A percentile compares a stretch with the other conserved stretches of the same genome.
Evolutionary conservation across 2,113 vertebrate genomes (phyloP).

Genomic region (Muntiacus reevesi): DNA sequence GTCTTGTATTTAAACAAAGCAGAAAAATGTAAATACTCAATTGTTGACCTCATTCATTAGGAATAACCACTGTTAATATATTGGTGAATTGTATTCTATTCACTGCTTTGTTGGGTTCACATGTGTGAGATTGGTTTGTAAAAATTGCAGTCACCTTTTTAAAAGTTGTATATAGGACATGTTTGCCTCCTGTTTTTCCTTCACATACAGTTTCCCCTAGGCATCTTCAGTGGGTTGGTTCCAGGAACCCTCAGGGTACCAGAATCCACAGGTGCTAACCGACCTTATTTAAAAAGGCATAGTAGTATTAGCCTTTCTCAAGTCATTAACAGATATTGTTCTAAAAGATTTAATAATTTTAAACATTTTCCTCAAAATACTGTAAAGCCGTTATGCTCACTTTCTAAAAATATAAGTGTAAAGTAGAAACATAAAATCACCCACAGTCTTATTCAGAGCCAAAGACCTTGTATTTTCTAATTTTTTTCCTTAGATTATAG

Average conservation of each 20-base stretch:
- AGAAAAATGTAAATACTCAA: neutral
- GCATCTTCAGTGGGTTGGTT: neutral
- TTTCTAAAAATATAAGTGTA: neutral
- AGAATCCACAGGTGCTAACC: neutral
- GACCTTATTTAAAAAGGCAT: neutral
- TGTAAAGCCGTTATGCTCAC: neutral
- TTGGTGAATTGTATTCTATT: neutral
- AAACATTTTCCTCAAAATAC: neutral
- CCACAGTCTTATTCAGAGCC: neutral
- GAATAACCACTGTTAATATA: neutral
- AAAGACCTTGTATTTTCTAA: neutral
- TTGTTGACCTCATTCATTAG: neutral
- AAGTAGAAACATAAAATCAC: slow-evolving; percentile 22
- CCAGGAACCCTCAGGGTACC: neutral
- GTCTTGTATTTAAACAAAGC: neutral
- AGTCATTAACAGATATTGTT: neutral
- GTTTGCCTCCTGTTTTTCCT: neutral
- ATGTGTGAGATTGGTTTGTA: neutral
- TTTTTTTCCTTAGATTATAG: neutral
- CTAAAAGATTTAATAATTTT: neutral
- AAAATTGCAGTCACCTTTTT: neutral
- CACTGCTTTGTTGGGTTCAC: neutral
- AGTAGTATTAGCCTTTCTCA: neutral
- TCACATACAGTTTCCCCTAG: neutral
- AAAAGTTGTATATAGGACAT: neutral